A percentile compares a stretch with the other conserved stretches of the same genome.
Conservation (phyloP, 23 tunicate species). For the Diplosoma virens region DNA sequence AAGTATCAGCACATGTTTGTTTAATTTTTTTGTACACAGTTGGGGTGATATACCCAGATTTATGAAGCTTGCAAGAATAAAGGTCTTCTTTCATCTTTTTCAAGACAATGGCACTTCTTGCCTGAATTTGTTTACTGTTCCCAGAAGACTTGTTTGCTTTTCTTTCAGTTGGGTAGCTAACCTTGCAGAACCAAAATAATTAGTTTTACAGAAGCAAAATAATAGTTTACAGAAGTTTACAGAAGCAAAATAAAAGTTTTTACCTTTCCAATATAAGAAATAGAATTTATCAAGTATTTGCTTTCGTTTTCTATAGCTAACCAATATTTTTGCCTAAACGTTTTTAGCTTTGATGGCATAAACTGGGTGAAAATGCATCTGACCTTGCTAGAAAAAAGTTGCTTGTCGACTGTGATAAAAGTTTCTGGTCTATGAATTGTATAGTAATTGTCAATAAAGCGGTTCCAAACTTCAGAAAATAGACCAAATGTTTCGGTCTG, state of each 20-base stretch:
- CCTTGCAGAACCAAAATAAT: not conserved
- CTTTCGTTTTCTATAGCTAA: conserved; percentile 1
- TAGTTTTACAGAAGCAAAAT: not conserved
- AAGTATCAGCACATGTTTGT: not conserved
- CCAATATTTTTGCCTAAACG: not conserved
- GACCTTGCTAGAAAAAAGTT: not conserved
- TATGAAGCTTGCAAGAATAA: not conserved
- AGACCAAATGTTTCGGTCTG: not conserved
- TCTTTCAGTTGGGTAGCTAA: not conserved
- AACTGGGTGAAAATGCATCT: conserved; percentile 10
- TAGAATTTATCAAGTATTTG: not conserved
- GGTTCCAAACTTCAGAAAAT: not conserved
- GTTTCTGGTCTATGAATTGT: not conserved
- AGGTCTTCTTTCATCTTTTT: not conserved
- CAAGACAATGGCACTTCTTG: conserved; percentile 2
- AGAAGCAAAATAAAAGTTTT: not conserved
- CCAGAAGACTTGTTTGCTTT: conserved; percentile 10
- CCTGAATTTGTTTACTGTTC: conserved; percentile 4
- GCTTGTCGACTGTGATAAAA: conserved; percentile 1
- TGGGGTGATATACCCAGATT: not conserved
- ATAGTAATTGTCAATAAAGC: not conserved
- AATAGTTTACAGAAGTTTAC: not conserved
- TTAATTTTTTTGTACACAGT: not conserved
- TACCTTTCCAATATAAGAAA: not conserved
- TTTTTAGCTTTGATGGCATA: conserved; percentile 1